A percentile compares a stretch with the other conserved stretches of the same genome.
These are phyloP conservation scores for Myotis vivesi DNA, from an alignment of 2,797 vertebrate species.

Conservation along the genomic window DNA sequence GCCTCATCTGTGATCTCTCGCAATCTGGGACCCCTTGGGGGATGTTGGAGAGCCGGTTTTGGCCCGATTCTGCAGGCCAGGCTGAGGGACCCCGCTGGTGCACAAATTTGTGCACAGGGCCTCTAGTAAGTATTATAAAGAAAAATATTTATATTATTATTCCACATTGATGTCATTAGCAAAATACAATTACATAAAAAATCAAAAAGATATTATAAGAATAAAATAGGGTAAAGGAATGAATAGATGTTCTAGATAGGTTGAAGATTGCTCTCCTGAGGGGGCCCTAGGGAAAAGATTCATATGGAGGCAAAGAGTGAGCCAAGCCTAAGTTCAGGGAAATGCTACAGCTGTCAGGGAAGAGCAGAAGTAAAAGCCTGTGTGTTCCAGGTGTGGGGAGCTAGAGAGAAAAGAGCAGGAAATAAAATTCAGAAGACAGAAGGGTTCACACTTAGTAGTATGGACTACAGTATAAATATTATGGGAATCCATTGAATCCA, in stretches of 20 bases:
- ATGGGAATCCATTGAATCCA: background rate
- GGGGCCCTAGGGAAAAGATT: background rate
- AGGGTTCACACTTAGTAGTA: background rate
- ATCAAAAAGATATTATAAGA: background rate
- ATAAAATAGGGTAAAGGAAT: background rate
- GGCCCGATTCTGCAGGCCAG: too few species aligned
- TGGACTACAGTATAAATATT: background rate
- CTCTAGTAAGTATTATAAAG: background rate
- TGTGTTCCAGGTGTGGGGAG: background rate
- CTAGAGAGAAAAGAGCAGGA: background rate
- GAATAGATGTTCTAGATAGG: background rate
- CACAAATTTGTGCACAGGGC: too few species aligned
- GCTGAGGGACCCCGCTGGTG: too few species aligned
- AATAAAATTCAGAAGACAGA: background rate
- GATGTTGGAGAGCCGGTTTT: too few species aligned
- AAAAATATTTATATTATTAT: background rate
- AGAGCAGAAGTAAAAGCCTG: background rate
- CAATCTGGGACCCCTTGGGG: too few species aligned
- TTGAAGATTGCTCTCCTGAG: background rate
- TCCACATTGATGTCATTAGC: background rate
- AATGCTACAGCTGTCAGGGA: background rate
- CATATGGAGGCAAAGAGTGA: background rate
- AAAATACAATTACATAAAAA: background rate
- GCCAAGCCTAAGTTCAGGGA: background rate
- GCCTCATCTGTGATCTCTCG: too few species aligned